Base-by-base conservation (phyloP, 2,797 vertebrate species). In the Takifugu ocellatus region DNA sequence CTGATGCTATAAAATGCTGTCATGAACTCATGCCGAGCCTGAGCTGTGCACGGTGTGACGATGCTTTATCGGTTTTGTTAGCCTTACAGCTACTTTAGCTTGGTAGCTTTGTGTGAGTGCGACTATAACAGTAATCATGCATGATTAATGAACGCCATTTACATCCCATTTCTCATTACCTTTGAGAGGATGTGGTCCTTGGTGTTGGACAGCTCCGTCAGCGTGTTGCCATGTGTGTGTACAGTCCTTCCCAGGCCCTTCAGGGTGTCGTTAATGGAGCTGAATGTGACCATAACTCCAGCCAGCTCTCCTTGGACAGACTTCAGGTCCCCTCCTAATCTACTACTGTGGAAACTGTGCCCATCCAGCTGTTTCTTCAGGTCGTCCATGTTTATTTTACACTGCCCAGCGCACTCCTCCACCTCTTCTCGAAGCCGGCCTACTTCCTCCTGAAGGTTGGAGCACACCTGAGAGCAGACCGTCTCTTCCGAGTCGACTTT, bases 291-390 rank as follows among this genome's bases (percentile, higher is more conserved):
- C 25, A 90, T 89, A 7, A 94, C 89, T 6, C 85, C 83, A 0
- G 86, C 88, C 25, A 98, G 76, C 72, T 96, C 91, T 29, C 90
- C 93, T 47, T 94, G 93, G 68, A 98, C 81, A 9, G 85, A 92
- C 80, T 87, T 91, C 26, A 97, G 89, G 53, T 95, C 92, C 3
- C 84, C 87, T 25, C 86, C 83, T 0, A 93, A 73, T 50, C 68
- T 82, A 48, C 90, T 92, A 2, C 76, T 92, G 0, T 93, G 89
- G 15, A 89, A 76, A 0, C 87, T 87, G 46, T 95, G 93, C 21
- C 90, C 91, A 0, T 96, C 90, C 47, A 96, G 78, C 0, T 84
- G 89, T 16, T 82, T 86, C 31, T 88, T 85, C 58, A 90, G 64
- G 52, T 92, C 88, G 1, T 67, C 66, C 5, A 70, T 74, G 33